These are phyloP conservation scores for Caenorhabditis doughertyi DNA, from an alignment of 2,888 invertebrate genomes.

Conservation along the genomic window DNA sequence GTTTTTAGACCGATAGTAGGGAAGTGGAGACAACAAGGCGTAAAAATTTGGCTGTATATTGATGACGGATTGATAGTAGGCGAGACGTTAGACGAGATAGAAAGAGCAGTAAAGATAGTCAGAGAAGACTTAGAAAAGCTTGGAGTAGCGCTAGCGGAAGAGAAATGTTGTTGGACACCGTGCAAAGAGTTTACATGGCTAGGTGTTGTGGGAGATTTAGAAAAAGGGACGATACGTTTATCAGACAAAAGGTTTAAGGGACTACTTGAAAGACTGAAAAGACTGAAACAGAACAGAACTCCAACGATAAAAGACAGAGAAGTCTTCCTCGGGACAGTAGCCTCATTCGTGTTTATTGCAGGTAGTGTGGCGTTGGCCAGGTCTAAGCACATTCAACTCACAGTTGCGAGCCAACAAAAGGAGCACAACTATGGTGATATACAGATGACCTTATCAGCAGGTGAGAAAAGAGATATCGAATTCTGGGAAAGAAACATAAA, in stretches of 20 bases:
- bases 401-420: neutral
- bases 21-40: constrained; percentile 7
- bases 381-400: too few species aligned
- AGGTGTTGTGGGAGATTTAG: neutral
- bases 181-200: constrained; percentile 1
- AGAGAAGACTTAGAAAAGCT: constrained; percentile 1
- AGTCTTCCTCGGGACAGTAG: too few species aligned
- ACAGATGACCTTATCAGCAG: neutral
- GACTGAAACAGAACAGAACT: too few species aligned
- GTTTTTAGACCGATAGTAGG: neutral
- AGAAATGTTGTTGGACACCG: constrained; percentile 15
- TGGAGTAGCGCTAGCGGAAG: constrained; percentile 21
- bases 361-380: neutral
- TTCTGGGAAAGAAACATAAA: neutral
- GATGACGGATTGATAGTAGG: constrained; percentile 24
- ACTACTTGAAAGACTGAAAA: too few species aligned
- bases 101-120: neutral
- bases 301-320: too few species aligned
- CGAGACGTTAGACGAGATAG: neutral
- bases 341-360: too few species aligned
- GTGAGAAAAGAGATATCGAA: constrained; percentile 8
- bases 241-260: neutral
- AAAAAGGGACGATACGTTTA: neutral
- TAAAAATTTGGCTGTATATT: constrained; percentile 1
- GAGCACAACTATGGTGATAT: neutral